These are phyloP conservation scores for Lagopus muta DNA, from an alignment of 2,113 vertebrate genomes.

Conservation along the genomic window DNA sequence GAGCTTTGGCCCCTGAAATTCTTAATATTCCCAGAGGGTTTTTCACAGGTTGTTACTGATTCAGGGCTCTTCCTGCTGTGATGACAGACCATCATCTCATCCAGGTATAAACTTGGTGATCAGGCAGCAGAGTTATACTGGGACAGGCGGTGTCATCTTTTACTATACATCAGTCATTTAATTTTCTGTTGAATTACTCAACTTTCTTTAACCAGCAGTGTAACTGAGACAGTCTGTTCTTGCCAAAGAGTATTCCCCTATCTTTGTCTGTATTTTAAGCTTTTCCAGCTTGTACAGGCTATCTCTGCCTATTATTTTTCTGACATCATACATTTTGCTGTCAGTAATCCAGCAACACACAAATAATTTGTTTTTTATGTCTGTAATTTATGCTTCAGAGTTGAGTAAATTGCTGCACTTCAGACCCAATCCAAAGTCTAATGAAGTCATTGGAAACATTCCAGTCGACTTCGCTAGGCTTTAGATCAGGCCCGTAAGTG, in stretches of 20 bases:
- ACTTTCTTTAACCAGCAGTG: not conserved
- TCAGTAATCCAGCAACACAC: conserved; percentile 65
- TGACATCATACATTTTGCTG: conserved; percentile 69
- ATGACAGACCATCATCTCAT: not conserved
- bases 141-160: not conserved
- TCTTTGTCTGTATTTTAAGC: conserved; percentile 51
- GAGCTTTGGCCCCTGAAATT: not conserved
- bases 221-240: not conserved
- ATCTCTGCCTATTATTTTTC: conserved; percentile 67
- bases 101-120: not conserved
- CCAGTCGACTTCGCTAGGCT: conserved; percentile 60
- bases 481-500: conserved; percentile 58
- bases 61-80: not conserved
- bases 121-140: not conserved
- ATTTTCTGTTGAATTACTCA: conserved; percentile 39
- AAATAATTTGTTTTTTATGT: conserved; percentile 69
- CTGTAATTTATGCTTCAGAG: conserved; percentile 60
- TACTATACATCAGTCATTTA: conserved; percentile 6
- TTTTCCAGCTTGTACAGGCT: conserved; percentile 44
- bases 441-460: conserved; percentile 65
- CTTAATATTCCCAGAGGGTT: not conserved
- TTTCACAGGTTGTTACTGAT: not conserved
- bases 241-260: conserved; percentile 22
- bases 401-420: conserved; percentile 65
- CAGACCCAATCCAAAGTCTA: conserved; percentile 49